phyloP scores from a whole-genome alignment of 2,888 invertebrate genomes.

The Apodemia zela region DNA sequence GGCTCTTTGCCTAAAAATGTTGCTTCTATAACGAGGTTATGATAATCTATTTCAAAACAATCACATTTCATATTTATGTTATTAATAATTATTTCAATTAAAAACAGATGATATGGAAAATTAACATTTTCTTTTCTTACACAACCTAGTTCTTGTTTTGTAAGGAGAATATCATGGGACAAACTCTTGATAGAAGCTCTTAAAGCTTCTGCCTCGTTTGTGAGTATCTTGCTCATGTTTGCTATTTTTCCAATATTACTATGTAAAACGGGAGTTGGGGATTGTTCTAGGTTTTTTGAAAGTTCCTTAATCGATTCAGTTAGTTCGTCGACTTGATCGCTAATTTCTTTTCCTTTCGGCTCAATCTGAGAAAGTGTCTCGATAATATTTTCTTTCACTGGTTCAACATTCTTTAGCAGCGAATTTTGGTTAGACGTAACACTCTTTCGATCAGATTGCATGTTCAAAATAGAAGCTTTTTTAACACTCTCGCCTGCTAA shows the following conservation, averaged over 20 bases:
- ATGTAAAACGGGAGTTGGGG: slow-evolving; percentile 40
- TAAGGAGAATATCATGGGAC: slow-evolving; percentile 53
- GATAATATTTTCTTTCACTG: slow-evolving; percentile 33
- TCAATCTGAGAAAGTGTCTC: slow-evolving; percentile 41
- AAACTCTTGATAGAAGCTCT: slow-evolving; percentile 60
- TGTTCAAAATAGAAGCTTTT: slow-evolving; percentile 6
- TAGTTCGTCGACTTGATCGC: slow-evolving; percentile 18
- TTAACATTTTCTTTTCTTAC: slow-evolving; percentile 46
- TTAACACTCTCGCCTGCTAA: slow-evolving; percentile 24
- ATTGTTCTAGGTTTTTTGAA: slow-evolving; percentile 37
- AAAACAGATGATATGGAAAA: slow-evolving; percentile 68
- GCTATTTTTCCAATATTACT: slow-evolving; percentile 64
- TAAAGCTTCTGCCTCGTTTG: slow-evolving; percentile 64
- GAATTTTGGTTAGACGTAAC: background rate
- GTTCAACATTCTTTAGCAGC: slow-evolving; percentile 14
- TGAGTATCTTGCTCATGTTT: slow-evolving; percentile 61
- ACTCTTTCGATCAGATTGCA: slow-evolving; percentile 3
- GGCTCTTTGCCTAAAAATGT: slow-evolving; percentile 65
- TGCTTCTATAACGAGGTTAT: slow-evolving; percentile 65
- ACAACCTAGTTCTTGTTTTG: slow-evolving; percentile 49
- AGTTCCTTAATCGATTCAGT: slow-evolving; percentile 44
- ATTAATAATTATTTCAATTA: slow-evolving; percentile 67
- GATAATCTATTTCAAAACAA: slow-evolving; percentile 65
- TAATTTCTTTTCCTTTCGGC: slow-evolving; percentile 44
- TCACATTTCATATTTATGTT: slow-evolving; percentile 75